A percentile compares a stretch with the other conserved stretches of the same genome.
These are phyloP conservation scores for Notarius quadriscutis DNA, from an alignment of 2,113 vertebrate species.

Conservation along the genomic window DNA sequence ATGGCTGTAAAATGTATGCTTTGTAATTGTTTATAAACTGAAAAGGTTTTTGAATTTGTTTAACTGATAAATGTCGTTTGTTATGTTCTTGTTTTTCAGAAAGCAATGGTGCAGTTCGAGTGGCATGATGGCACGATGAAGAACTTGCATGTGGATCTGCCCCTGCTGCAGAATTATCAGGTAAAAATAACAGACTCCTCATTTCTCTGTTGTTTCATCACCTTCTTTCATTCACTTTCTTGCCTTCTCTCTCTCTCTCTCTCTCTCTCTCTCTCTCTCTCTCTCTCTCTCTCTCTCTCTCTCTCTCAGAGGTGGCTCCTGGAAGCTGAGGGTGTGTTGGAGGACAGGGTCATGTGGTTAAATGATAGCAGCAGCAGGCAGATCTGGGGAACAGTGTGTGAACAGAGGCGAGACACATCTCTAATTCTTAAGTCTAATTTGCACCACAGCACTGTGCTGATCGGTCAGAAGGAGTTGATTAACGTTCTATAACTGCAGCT, in stretches of 20 bases:
- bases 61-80: not conserved
- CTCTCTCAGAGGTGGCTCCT: slow-evolving; percentile 70
- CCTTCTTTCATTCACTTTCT: not conserved
- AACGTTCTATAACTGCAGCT: not conserved
- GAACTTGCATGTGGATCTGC: slow-evolving; percentile 79
- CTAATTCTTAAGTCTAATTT: not conserved
- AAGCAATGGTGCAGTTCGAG: slow-evolving; percentile 76
- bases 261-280: not conserved
- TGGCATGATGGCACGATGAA: slow-evolving; percentile 83
- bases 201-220: not conserved
- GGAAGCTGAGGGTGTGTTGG: slow-evolving; percentile 63
- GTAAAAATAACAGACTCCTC: slow-evolving; percentile 40
- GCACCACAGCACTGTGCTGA: not conserved
- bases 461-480: not conserved
- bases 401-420: slow-evolving; percentile 72
- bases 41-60: not conserved
- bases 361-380: slow-evolving; percentile 71
- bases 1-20: not conserved
- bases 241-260: not conserved
- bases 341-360: slow-evolving; percentile 75
- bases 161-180: slow-evolving; percentile 76
- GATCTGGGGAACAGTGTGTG: slow-evolving; percentile 81
- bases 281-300: not conserved
- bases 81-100: slow-evolving; percentile 61
- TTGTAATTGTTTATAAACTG: not conserved